Base-by-base conservation (phyloP, 2,888 invertebrate genomes). In the Ceramica pisi region DNA sequence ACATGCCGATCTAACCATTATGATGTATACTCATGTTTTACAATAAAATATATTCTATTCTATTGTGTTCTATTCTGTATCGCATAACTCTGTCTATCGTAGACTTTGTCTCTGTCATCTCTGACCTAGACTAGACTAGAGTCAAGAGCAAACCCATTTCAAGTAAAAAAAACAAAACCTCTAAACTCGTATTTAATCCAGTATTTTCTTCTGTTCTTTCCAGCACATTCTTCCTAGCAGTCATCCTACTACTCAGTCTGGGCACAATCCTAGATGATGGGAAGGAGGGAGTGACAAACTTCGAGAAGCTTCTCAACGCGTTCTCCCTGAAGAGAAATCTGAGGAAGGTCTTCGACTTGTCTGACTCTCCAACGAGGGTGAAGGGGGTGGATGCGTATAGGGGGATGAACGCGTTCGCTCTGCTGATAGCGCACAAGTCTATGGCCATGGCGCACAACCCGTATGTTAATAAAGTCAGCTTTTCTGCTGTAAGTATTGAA, bases 401-500 rank as follows among this genome's bases (percentile, higher is more conserved):
- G 81, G 95, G 95, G 4, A 85, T 97, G 41, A 96, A 96, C 78
- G 97, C 97, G 0, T 81, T 97, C 0, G 96, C 95, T 1, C 87
- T 97, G 68, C 87, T 97, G 5, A 83, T 97, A 61, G 96, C 96
- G 0, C 97, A 97, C 81, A 97, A 97, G 89, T 95, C 96, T 0
- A 96, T 97, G 94, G 97, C 97, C 0, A 93, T 97, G 91, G 95
- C 97, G 8, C 97, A 96, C 82, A 96, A 93, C 80, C 96, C 97
- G 0, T 97, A 94, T 78, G 92, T 96, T 23, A 97, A 97, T 84
- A 96, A 97, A 88, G 95, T 96, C 16, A 89, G 91, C 71, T 96
- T 94, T 90, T 93, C 96, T 60, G 95, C 94, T 93, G 97, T 97
- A 91, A 88, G 94, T 90, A 85, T 65, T 46, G 1, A 16, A 23